Evolutionary conservation across 2,888 invertebrate species (phyloP).

Genomic region (Dicyrtoma fusca): DNA sequence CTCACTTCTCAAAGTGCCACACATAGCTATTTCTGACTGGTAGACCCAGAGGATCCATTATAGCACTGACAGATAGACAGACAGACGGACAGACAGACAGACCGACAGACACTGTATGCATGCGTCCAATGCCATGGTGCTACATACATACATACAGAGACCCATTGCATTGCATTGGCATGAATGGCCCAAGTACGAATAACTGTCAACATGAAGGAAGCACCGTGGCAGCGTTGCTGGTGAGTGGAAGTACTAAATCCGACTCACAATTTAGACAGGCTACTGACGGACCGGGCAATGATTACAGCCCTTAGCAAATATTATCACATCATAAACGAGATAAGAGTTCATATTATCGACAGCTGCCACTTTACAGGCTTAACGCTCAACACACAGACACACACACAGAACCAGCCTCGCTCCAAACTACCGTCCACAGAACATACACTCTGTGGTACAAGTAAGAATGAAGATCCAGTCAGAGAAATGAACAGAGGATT

Average conservation of each 20-base stretch:
- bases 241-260: conserved; percentile 35
- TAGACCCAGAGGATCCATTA: too few relatives aligned
- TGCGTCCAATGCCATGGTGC: too few relatives aligned
- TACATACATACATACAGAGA: too few relatives aligned
- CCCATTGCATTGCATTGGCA: not conserved
- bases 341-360: conserved; percentile 45
- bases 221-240: not conserved
- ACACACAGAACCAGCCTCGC: not conserved
- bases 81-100: too few relatives aligned
- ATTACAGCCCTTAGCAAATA: conserved; percentile 46
- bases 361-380: conserved; percentile 41
- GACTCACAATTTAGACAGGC: conserved; percentile 30
- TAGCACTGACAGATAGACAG: too few relatives aligned
- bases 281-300: conserved; percentile 38
- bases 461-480: too few relatives aligned
- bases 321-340: conserved; percentile 45
- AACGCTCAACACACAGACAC: not conserved
- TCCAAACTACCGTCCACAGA: not conserved
- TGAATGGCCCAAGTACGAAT: not conserved
- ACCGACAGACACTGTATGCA: too few relatives aligned
- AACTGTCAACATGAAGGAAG: conserved; percentile 28
- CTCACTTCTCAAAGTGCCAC: conserved; percentile 12
- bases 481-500: too few relatives aligned
- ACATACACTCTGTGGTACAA: not conserved
- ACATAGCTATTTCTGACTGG: too few relatives aligned